phyloP scores from a whole-genome alignment of 2,113 vertebrate species.

The Dipodomys stephensi region DNA sequence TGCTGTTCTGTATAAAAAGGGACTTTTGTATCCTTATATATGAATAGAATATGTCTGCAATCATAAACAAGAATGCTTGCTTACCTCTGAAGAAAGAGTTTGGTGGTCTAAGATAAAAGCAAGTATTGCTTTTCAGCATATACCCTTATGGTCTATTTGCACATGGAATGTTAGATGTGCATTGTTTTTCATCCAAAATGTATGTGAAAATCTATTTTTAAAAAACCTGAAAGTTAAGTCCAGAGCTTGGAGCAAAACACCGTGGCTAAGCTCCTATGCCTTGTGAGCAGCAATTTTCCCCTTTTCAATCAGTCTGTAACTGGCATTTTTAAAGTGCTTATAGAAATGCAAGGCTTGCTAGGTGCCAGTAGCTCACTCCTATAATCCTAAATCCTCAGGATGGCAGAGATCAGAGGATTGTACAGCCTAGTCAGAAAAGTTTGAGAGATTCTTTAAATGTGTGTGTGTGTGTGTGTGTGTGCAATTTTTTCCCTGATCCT shows the following conservation, averaged over 20 bases:
- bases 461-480: neutral
- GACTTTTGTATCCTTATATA: neutral
- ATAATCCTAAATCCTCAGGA: too few species aligned
- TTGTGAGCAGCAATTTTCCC: neutral
- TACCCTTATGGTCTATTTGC: neutral
- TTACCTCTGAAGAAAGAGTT: neutral
- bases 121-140: conserved; percentile 20
- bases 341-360: too few species aligned
- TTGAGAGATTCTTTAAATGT: neutral
- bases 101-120: neutral
- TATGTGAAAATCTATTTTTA: neutral
- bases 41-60: conserved; percentile 14
- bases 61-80: neutral
- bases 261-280: neutral
- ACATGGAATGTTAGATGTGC: neutral
- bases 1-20: neutral
- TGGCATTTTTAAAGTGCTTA: neutral
- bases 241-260: conserved; percentile 32
- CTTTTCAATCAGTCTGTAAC: neutral
- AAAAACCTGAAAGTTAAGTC: neutral
- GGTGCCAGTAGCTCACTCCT: too few species aligned
- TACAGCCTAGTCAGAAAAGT: too few species aligned
- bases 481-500: too few species aligned
- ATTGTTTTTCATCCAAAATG: conserved; percentile 46
- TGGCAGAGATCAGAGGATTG: too few species aligned